A percentile compares a stretch with the other conserved stretches of the same genome.
These are phyloP conservation scores for Podarcis muralis DNA, from an alignment of 2,113 vertebrate species.

Conservation along the genomic window DNA sequence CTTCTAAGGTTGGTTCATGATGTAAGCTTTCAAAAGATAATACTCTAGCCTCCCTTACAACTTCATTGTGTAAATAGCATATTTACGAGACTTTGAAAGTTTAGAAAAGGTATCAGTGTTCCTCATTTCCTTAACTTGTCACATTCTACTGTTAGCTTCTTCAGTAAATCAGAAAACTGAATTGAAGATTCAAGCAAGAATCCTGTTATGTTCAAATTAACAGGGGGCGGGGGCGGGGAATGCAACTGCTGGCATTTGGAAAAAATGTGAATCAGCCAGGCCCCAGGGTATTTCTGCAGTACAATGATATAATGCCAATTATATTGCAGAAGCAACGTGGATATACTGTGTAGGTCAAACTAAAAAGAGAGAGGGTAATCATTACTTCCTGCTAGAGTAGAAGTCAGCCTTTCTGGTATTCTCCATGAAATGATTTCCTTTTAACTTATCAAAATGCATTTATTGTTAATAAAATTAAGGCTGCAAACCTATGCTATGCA, in stretches of 20 bases:
- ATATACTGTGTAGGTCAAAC: neutral
- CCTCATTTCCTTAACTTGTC: slow-evolving; percentile 15
- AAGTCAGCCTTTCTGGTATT: neutral
- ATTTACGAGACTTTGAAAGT: slow-evolving; percentile 35
- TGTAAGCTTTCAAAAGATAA: slow-evolving; percentile 35
- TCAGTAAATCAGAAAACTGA: slow-evolving; percentile 8
- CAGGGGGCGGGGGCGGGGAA: too few species aligned
- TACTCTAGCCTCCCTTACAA: slow-evolving; percentile 22
- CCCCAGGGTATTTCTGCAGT: neutral
- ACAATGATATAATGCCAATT: neutral
- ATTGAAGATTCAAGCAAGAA: neutral
- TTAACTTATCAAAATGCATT: neutral
- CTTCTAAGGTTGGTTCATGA: slow-evolving; percentile 13
- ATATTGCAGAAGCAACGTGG: neutral
- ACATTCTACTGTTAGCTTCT: slow-evolving; percentile 2
- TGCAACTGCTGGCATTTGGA: neutral
- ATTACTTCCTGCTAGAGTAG: neutral
- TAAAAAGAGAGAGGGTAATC: neutral
- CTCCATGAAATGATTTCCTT: neutral
- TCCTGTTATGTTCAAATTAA: neutral
- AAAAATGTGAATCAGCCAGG: neutral
- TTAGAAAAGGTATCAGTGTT: slow-evolving; percentile 35
- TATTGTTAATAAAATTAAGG: neutral
- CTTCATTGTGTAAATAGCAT: slow-evolving; percentile 30
- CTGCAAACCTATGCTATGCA: neutral